Evolutionary conservation across 2,888 invertebrate species (phyloP).

Genomic region (Coenonympha arcania): DNA sequence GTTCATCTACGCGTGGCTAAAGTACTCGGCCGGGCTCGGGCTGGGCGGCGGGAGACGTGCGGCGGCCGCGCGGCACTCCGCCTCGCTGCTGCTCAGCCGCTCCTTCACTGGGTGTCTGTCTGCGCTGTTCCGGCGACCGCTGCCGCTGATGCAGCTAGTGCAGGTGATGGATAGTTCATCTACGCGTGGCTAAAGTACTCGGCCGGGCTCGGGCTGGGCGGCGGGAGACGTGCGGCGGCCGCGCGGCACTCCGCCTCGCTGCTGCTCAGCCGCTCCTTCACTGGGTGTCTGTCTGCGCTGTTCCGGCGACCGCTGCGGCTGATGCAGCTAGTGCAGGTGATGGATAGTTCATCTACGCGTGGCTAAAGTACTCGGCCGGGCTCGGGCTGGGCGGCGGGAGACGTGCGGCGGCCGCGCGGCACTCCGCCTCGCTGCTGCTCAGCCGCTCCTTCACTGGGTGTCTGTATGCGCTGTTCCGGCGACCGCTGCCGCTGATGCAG

Average conservation of each 20-base stretch:
- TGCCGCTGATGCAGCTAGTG: conserved; percentile 85
- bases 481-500: conserved; percentile 89
- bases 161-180: conserved; percentile 77
- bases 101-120: conserved; percentile 96
- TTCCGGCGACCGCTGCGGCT: conserved; percentile 92
- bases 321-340: conserved; percentile 93
- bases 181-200: conserved; percentile 90
- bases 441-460: conserved; percentile 95
- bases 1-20: conserved; percentile 96
- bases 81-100: conserved; percentile 79
- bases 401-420: conserved; percentile 68
- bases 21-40: conserved; percentile 93
- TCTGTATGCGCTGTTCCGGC: conserved; percentile 90
- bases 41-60: conserved; percentile 71
- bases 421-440: conserved; percentile 71
- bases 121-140: conserved; percentile 88
- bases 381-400: conserved; percentile 76
- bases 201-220: conserved; percentile 83
- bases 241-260: conserved; percentile 62
- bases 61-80: conserved; percentile 59
- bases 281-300: conserved; percentile 92
- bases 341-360: conserved; percentile 97
- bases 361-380: conserved; percentile 94
- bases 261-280: conserved; percentile 88
- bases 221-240: conserved; percentile 65